Conservation (phyloP, 2,113 vertebrate genomes). For the Fukomys damarensis region DNA sequence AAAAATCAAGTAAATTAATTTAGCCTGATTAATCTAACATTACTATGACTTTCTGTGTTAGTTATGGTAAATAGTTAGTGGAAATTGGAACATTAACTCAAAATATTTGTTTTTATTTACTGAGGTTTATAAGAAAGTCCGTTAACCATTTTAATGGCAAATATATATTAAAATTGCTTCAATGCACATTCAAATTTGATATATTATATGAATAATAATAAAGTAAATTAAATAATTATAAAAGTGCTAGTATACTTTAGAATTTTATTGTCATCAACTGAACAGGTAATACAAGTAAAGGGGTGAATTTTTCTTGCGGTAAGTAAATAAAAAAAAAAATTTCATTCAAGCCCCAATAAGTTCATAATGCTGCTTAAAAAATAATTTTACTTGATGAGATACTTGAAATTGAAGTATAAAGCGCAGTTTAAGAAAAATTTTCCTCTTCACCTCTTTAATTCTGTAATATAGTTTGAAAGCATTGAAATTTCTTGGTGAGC, state of each 20-base stretch:
- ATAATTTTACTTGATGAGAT: not conserved
- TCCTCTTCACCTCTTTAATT: conserved; percentile 37
- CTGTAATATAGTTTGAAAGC: conserved; percentile 61
- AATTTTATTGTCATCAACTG: not conserved
- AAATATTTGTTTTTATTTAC: not conserved
- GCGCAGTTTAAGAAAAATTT: not conserved
- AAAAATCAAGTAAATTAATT: not conserved
- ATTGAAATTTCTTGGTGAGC: conserved; percentile 32
- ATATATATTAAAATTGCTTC: not conserved
- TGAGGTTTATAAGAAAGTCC: not conserved
- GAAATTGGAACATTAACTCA: not conserved
- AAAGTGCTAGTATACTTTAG: not conserved
- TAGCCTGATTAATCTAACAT: not conserved
- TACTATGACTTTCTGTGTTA: not conserved
- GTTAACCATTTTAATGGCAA: not conserved
- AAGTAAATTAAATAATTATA: not conserved
- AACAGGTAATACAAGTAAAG: not conserved
- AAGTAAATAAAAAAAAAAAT: conserved; percentile 44
- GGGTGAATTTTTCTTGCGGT: not conserved
- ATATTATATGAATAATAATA: not conserved
- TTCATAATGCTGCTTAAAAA: conserved; percentile 3
- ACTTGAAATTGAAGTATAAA: not conserved
- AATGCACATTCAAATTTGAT: not conserved
- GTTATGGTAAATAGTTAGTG: not conserved
- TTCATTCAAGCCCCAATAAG: not conserved